Evolutionary conservation across 2,113 vertebrate species (phyloP).

Genomic region (Halcyon senegalensis): DNA sequence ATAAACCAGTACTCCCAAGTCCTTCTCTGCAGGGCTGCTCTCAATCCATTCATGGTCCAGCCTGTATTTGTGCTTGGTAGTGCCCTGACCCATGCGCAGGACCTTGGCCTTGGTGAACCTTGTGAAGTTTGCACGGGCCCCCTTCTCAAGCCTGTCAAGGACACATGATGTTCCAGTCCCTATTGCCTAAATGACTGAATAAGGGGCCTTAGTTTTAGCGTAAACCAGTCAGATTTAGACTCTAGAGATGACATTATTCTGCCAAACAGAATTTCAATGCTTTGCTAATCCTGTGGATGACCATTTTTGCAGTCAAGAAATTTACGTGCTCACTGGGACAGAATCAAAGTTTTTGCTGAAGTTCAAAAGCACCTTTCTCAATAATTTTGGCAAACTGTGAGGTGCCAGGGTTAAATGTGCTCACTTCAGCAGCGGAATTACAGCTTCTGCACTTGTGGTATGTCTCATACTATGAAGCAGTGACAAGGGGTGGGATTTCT

Average conservation of each 20-base stretch:
- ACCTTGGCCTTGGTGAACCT: not conserved
- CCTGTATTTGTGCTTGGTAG: not conserved
- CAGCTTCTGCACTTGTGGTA: not conserved
- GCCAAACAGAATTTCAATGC: not conserved
- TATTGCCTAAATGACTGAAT: not conserved
- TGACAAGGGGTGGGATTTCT: not conserved
- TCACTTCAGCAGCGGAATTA: not conserved
- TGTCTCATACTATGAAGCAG: rapidly evolving
- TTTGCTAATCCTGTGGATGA: not conserved
- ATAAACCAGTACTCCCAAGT: not conserved
- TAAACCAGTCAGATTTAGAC: not conserved
- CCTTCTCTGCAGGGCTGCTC: not conserved
- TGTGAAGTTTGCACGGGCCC: not conserved
- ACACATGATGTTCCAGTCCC: not conserved
- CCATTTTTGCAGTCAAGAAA: not conserved
- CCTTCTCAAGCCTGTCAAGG: not conserved
- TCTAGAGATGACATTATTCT: not conserved
- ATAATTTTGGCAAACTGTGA: not conserved
- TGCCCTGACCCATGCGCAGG: not conserved
- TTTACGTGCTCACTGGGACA: not conserved
- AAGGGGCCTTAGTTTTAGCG: not conserved
- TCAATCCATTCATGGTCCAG: not conserved
- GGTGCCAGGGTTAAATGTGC: not conserved
- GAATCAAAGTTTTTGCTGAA: not conserved
- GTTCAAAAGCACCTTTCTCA: not conserved